Evolutionary conservation across 1,140 invertebrate species (phyloP).

Genomic region (Rhizoglyphus robini): DNA sequence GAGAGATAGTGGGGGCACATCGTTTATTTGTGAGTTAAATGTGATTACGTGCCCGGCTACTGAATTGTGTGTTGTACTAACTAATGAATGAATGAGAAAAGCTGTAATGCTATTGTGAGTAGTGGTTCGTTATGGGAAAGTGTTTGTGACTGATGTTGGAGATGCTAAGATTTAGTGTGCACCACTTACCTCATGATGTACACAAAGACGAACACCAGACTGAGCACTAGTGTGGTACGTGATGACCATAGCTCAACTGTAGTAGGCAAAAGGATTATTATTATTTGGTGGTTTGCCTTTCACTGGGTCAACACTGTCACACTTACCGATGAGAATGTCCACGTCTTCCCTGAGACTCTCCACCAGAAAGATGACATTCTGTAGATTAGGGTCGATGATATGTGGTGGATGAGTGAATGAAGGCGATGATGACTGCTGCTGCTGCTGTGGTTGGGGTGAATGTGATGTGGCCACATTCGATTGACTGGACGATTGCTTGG

Average conservation of each 20-base stretch:
- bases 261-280: too few species aligned
- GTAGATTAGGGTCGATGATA: neutral
- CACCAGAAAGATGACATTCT: constrained; percentile 14
- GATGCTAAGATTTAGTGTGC: neutral
- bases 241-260: constrained; percentile 26
- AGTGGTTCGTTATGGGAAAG: neutral
- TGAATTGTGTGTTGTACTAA: neutral
- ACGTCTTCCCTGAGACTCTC: constrained; percentile 17
- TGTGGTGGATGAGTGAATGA: neutral
- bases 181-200: constrained; percentile 25
- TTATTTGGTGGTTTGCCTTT: too few species aligned
- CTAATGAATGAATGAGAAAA: neutral
- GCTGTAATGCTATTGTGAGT: neutral
- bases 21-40: too few species aligned
- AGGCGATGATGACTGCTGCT: neutral
- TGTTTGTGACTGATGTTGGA: neutral
- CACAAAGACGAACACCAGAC: constrained; percentile 26
- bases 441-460: neutral
- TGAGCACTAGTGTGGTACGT: constrained; percentile 25
- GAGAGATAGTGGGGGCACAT: too few species aligned
- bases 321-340: constrained; percentile 19
- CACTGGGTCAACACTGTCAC: neutral
- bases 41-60: neutral
- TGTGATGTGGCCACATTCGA: too few species aligned
- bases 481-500: too few species aligned